Evolutionary conservation across 2,113 vertebrate species (phyloP), one percentile per base, ranked within the genome.

Genomic region (Dinomys branickii): DNA sequence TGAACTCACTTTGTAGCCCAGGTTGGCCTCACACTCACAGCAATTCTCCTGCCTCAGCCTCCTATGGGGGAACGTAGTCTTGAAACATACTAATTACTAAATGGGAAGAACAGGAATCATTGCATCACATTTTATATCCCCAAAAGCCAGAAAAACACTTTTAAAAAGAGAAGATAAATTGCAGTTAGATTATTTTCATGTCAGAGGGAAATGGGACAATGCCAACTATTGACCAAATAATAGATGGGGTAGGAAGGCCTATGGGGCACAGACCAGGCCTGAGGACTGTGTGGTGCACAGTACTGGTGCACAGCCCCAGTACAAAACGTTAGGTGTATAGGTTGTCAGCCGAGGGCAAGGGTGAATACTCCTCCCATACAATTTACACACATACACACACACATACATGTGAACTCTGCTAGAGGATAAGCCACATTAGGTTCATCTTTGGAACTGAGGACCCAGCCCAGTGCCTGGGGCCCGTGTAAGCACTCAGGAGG

Each of bases 111-210:
- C 56, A 84, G 63, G 59, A 88, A 87, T 77, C 52, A 63, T 83
- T 17, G 61, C n/a, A 69, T 84, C 30, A 88, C 13, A 78, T 88
- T 63, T 69, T 61, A 88, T 52, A 78, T 91, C 11, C 9, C 78
- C 56, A 78, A 86, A 92, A 82, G 35, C 82, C 41, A 90, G 81
- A 88, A 84, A 67, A 77, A 56, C 12, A 14, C 26, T 35, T 67
- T 16, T 58, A 24, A 44, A 17, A 61, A 73, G 54, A 75, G 33
- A 78, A 75, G 63, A 35, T 61, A 87, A 78, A 47, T 61, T 35
- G 1, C 75, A 87, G 13, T 58, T 80, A 47, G n/a, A 75, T 67
- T 61, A 78, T 78, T 91, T 95, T 88, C 54, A 83, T 84, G 77
- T 10, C 9, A 71, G 52, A 84, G 69, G 78, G 67, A 77, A 93